Evolutionary conservation across 2,113 vertebrate genomes (phyloP).

Genomic region (Clinocottus analis): DNA sequence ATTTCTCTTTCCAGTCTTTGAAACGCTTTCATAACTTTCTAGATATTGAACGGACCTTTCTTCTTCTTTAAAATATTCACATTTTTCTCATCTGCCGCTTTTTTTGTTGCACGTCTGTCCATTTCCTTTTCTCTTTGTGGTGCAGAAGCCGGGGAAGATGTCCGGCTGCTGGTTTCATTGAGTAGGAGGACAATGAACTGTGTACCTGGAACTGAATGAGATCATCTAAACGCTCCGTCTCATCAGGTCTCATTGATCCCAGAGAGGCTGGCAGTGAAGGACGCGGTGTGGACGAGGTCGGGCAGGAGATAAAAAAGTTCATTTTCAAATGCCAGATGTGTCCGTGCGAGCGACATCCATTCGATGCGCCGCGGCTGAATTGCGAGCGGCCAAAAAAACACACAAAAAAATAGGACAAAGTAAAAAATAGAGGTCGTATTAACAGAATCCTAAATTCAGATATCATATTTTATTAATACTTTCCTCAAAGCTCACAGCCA

Average conservation of each 20-base stretch:
- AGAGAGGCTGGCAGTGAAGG: background rate
- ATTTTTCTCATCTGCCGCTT: constrained; percentile 3
- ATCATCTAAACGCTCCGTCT: constrained; percentile 9
- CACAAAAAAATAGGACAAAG: background rate
- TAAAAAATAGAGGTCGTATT: background rate
- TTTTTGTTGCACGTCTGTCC: constrained; percentile 2
- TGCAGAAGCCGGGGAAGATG: background rate
- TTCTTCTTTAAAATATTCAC: background rate
- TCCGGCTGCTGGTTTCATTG: background rate
- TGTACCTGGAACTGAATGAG: background rate
- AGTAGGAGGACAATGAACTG: background rate
- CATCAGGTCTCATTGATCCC: constrained; percentile 1
- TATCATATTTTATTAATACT: constrained; percentile 8
- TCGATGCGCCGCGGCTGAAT: background rate
- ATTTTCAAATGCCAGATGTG: background rate
- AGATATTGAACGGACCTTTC: constrained; percentile 13
- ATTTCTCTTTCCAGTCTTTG: constrained; percentile 25
- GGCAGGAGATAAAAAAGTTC: background rate
- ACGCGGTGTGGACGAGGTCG: background rate
- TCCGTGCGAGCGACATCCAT: too few species aligned
- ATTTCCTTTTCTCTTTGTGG: constrained; percentile 13
- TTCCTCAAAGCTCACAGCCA: background rate
- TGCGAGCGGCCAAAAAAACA: background rate
- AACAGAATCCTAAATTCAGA: background rate
- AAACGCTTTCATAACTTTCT: constrained; percentile 46